These are phyloP conservation scores for Eriosoma lanigerum DNA, from an alignment of 1,140 invertebrate species.

Conservation along the genomic window DNA sequence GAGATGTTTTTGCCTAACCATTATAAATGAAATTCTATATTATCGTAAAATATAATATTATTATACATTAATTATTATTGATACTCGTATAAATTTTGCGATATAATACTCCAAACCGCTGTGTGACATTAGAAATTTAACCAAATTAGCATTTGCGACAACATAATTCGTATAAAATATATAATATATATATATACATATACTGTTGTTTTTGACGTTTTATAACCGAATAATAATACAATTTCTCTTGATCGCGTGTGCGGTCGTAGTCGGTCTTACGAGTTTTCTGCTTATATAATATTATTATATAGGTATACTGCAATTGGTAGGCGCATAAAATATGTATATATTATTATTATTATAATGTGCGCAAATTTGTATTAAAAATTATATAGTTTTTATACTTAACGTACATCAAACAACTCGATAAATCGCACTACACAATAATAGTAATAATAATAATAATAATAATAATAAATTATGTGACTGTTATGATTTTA, in stretches of 20 bases:
- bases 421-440: conserved; percentile 2
- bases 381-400: neutral
- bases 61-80: too few species aligned
- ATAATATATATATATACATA: neutral
- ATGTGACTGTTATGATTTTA: too few species aligned
- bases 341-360: neutral
- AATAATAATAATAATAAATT: too few species aligned
- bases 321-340: too few species aligned
- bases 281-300: neutral
- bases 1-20: too few species aligned
- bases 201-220: neutral
- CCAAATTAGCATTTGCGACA: conserved; percentile 2
- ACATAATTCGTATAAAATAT: neutral
- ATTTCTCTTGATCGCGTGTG: neutral
- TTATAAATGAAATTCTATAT: too few species aligned
- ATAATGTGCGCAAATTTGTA: neutral
- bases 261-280: neutral
- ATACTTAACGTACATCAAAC: neutral
- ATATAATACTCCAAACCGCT: neutral
- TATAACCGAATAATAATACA: neutral
- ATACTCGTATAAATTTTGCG: too few species aligned
- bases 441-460: too few species aligned
- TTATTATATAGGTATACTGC: too few species aligned
- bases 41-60: too few species aligned
- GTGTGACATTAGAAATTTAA: neutral